Evolutionary conservation across 2,113 vertebrate genomes (phyloP).

Genomic region (Triplophysa siluroides): DNA sequence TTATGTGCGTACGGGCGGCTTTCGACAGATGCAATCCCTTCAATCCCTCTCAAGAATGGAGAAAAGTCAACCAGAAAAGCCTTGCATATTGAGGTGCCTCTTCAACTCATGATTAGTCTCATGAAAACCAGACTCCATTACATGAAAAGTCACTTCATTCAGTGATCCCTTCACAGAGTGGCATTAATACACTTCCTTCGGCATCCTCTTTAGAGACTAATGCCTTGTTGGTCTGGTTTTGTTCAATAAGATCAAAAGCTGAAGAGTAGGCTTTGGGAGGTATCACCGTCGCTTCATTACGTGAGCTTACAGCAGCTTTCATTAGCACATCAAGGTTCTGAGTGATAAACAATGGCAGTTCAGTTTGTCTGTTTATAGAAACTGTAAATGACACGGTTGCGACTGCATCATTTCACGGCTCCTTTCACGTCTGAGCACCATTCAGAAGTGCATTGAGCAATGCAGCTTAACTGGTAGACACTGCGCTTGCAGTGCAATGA

Average conservation of each 20-base stretch:
- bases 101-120: slow-evolving; percentile 36
- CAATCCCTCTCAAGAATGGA: slow-evolving; percentile 28
- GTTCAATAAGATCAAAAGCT: slow-evolving; percentile 39
- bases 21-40: slow-evolving; percentile 49
- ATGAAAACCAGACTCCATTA: slow-evolving; percentile 40
- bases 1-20: slow-evolving; percentile 23
- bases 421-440: too few relatives aligned
- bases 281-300: background rate
- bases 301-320: background rate
- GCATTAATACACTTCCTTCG: slow-evolving; percentile 25
- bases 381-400: too few relatives aligned
- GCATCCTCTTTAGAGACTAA: slow-evolving; percentile 32
- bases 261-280: slow-evolving; percentile 15
- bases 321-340: too few relatives aligned
- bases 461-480: too few relatives aligned
- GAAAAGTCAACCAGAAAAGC: slow-evolving; percentile 40
- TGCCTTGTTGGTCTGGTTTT: slow-evolving; percentile 35
- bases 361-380: background rate
- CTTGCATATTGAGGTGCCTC: slow-evolving; percentile 24
- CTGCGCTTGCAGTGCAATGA: too few relatives aligned
- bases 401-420: too few relatives aligned
- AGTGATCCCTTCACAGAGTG: slow-evolving; percentile 44
- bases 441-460: too few relatives aligned
- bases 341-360: background rate
- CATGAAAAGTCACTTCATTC: slow-evolving; percentile 25